Evolutionary conservation across 1,140 invertebrate species (phyloP).

Genomic region (Mizuhopecten yessoensis): DNA sequence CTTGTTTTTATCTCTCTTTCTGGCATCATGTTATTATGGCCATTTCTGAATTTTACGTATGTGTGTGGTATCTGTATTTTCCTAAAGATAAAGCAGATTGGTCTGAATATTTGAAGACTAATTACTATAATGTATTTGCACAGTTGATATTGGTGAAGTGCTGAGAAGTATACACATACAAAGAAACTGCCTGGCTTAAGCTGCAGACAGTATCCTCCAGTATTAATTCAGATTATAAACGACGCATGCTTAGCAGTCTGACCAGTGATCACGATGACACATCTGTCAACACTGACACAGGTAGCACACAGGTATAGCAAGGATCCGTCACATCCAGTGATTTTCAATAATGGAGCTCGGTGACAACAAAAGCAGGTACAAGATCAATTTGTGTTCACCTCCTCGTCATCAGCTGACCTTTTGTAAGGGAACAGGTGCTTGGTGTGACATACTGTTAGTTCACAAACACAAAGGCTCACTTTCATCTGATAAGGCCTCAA

Average conservation of each 20-base stretch:
- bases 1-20: no score
- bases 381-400: not conserved
- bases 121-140: no score
- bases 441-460: not conserved
- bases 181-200: no score
- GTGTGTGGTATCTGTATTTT: no score
- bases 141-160: no score
- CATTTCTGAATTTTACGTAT: no score
- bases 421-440: not conserved
- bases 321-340: constrained; percentile 7
- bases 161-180: no score
- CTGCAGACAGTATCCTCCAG: no score
- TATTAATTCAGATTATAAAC: not conserved
- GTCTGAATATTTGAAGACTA: no score
- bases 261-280: not conserved
- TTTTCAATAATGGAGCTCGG: not conserved
- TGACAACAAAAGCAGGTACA: not conserved
- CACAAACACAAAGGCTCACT: not conserved
- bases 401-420: not conserved
- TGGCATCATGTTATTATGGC: no score
- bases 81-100: no score
- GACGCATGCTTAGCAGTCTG: no score
- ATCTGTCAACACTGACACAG: not conserved
- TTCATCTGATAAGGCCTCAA: not conserved
- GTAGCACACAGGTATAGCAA: not conserved